Evolutionary conservation across 2,113 vertebrate genomes (phyloP), one percentile per base, ranked within the genome.

Genomic region (Crypturellus undulatus): DNA sequence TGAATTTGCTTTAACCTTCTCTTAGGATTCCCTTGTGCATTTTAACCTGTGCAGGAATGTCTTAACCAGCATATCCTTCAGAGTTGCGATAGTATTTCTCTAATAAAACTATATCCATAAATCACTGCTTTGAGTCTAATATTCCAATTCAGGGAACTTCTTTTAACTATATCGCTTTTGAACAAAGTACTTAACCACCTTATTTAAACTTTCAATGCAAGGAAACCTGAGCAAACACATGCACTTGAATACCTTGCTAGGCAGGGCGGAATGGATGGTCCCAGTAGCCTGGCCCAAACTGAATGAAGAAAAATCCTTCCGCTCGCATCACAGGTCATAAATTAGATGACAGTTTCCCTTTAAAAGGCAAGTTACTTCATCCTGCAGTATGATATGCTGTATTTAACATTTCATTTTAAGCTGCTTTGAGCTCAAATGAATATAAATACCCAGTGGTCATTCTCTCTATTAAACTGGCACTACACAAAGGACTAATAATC

Each of bases 391-490:
- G 60, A 91, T 88, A 56, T 68, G 51, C 64, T 78, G 90, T 93
- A 96, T 93, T 96, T 96, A 93, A 91, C 7, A 0, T 64, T 93
- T 73, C 16, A 47, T 91, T 94, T 97, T 91, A 92, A 94, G 82
- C 85, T 67, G 52, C 62, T 65, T 67, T 93, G 89, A 95, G 88
- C 70, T 90, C 80, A 85, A 94, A 94, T 86, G 77, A 93, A 68
- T 90, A 88, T 67, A 91, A 96, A 93, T 94, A 93, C 96, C 90
- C 94, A 91, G 4, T 71, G 89, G 96, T 93, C 93, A 96, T 92
- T 97, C 96, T 90, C 87, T 91, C 96, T 96, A 94, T 96, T 97
- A 96, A 97, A 95, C 81, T 65, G 32, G 78, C 94, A 67, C 63
- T 84, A 89, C 95, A 92, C 91, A 89, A 63, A 94, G 93, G 94